phyloP scores from a whole-genome alignment of 2,888 invertebrate species.

The Acrocyrtus sp. region DNA sequence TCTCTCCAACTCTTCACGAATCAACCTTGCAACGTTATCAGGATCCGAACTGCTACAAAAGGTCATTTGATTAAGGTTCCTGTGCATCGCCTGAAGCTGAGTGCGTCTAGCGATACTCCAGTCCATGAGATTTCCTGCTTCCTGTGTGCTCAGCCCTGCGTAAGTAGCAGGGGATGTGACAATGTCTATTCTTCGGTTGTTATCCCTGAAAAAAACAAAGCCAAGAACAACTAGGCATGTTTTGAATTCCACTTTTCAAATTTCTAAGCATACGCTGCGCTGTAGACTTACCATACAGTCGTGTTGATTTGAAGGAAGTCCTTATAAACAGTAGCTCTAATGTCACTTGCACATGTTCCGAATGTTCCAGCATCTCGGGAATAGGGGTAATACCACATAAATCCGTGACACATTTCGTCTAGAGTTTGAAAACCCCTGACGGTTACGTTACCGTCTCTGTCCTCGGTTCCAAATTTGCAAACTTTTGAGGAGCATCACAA shows the following conservation, averaged over 20 bases:
- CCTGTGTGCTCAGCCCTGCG: background rate
- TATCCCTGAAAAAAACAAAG: too few relatives aligned
- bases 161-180: background rate
- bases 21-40: background rate
- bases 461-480: background rate
- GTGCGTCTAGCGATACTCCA: conserved; percentile 25
- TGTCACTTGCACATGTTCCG: background rate
- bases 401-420: background rate
- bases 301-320: background rate
- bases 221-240: too few relatives aligned
- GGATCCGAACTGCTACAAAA: background rate
- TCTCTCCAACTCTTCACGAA: too few relatives aligned
- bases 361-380: background rate
- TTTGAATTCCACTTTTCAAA: too few relatives aligned
- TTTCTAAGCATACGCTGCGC: too few relatives aligned
- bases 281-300: too few relatives aligned
- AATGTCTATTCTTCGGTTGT: background rate
- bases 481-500: too few relatives aligned
- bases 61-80: conserved; percentile 9
- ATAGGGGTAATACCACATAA: background rate
- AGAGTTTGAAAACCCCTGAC: background rate
- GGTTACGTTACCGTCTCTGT: background rate
- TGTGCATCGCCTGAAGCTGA: conserved; percentile 14
- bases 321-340: background rate
- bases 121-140: background rate